Percentiles rank a stretch among this genome's conserved stretches.
These are phyloP conservation scores for Tiphia femorata DNA, from an alignment of 2,888 invertebrate species.

Conservation along the genomic window DNA sequence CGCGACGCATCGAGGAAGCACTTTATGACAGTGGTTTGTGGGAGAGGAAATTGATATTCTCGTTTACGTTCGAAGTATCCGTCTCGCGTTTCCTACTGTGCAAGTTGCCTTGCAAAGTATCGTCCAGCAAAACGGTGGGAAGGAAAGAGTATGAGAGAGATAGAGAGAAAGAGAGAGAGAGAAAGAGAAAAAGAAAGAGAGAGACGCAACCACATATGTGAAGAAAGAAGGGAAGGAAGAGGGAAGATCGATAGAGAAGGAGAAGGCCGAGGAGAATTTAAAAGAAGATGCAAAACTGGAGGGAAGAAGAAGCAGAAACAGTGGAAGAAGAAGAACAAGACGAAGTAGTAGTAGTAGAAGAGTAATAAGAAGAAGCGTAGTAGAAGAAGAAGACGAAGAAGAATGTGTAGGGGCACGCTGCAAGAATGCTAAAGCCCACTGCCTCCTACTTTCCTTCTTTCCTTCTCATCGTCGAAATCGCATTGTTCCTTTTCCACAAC, in stretches of 20 bases:
- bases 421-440: slow-evolving; percentile 23
- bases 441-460: slow-evolving; percentile 8
- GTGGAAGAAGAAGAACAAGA: not conserved
- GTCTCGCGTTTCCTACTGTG: not conserved
- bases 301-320: not conserved
- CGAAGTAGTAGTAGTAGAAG: no score
- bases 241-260: not conserved
- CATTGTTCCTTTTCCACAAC: slow-evolving; percentile 1
- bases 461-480: not conserved
- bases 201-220: not conserved
- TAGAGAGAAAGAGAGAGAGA: no score
- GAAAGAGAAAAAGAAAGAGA: not conserved
- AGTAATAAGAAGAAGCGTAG: not conserved
- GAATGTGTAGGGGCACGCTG: slow-evolving; percentile 6
- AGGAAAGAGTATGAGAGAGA: no score
- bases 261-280: not conserved
- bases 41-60: slow-evolving; percentile 35
- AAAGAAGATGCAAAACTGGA: not conserved
- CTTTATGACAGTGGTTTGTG: slow-evolving; percentile 24
- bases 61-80: slow-evolving; percentile 2
- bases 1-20: slow-evolving; percentile 16
- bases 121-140: no score
- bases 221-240: not conserved
- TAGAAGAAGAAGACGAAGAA: slow-evolving; percentile 2
- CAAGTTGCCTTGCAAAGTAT: no score